These are phyloP conservation scores for Protobothrops mucrosquamatus DNA, from an alignment of 2,113 vertebrate genomes.

Conservation along the genomic window DNA sequence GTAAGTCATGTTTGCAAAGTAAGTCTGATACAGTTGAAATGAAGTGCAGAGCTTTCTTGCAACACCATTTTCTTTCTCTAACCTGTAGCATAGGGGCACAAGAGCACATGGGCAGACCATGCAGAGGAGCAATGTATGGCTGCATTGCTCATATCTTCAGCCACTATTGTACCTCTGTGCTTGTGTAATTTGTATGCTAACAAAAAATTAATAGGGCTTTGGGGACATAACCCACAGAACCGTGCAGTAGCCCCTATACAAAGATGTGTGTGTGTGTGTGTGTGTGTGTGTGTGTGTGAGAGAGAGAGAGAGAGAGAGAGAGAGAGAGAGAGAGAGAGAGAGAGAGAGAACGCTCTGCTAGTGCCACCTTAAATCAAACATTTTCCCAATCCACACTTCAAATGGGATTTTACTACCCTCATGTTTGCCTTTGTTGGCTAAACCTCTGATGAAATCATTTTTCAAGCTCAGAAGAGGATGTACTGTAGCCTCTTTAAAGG, in stretches of 20 bases:
- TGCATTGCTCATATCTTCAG: background rate
- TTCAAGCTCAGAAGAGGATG: background rate
- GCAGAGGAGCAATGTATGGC: background rate
- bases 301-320: background rate
- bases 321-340: no score
- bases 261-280: background rate
- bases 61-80: background rate
- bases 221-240: background rate
- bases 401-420: no score
- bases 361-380: background rate
- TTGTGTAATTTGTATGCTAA: background rate
- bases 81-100: background rate
- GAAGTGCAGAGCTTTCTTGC: background rate
- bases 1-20: background rate
- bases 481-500: background rate
- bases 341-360: background rate
- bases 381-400: background rate
- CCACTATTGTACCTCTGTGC: background rate
- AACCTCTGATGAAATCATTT: background rate
- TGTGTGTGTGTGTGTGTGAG: background rate
- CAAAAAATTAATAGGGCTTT: background rate
- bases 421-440: no score
- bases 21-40: background rate
- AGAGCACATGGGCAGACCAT: background rate
- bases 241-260: background rate